Base-by-base conservation (phyloP, 2,797 vertebrate species). In the Propithecus perrieri region DNA sequence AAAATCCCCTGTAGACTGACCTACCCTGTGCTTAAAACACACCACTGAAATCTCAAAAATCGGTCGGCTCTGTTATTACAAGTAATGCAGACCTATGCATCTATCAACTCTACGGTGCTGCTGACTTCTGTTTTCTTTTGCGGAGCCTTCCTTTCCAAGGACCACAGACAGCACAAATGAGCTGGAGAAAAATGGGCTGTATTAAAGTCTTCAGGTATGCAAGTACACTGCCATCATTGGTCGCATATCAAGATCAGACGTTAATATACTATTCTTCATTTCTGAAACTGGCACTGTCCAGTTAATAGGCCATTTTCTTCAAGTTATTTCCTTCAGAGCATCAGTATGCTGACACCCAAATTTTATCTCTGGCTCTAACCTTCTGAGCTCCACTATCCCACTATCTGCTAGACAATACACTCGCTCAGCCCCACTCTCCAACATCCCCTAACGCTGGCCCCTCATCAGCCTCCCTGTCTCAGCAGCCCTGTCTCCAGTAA, bases 81-180 rank as follows among this genome's bases (percentile, higher is more conserved):
- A 46, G 10, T 11, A 38, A 28, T 0, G 61, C 9, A 53, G n/a
- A 67, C 59, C 9, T 5, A 15, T 1, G 9, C 5, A 17, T 0
- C 24, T 12, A 24, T 35, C 87, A 13, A 30, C 57, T 26, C 43
- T 4, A 67, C 18, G 5, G 4, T 0, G 1, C 8, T 15, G 3
- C 63, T 5, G 28, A 41, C 59, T 6, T 38, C 15, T 63, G 48
- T 7, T 55, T 74, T 35, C 79, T 80, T 30, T 2, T 43, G 28
- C 22, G n/a, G 30, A 43, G n/a, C 22, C 38, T 35, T 75, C 33
- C 41, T 69, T 86, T 63, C 26, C 28, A 48, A 53, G 24, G 8
- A 17, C 59, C 13, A 28, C 30, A 78, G 43, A 65, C 1, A 57
- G 8, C 4, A 48, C 67, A 75, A 13, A 15, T 5, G 33, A 33